Evolutionary conservation across 2,797 vertebrate species (phyloP).

Genomic region (Valencia hispanica): DNA sequence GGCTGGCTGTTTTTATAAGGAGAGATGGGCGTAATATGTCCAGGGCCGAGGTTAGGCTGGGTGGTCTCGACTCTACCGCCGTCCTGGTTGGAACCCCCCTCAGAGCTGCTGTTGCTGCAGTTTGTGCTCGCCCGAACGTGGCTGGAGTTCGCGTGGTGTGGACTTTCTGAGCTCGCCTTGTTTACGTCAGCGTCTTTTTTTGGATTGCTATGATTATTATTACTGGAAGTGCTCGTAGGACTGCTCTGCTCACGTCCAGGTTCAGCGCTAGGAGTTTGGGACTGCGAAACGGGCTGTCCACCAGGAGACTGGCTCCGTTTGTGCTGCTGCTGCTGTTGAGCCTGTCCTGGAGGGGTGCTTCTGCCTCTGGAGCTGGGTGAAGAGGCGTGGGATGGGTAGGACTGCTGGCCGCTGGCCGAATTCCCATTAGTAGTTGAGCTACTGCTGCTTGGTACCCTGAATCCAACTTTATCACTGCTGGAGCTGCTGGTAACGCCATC

Average conservation of each 20-base stretch:
- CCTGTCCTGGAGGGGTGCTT: slow-evolving; percentile 81
- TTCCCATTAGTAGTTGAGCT: slow-evolving; percentile 62
- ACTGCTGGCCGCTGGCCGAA: slow-evolving; percentile 69
- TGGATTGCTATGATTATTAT: slow-evolving; percentile 42
- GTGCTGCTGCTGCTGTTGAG: slow-evolving; percentile 63
- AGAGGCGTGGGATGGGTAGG: slow-evolving; percentile 82
- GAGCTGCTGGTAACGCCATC: slow-evolving; percentile 77
- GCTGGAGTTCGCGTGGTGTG: slow-evolving; percentile 78
- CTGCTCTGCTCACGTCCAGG: slow-evolving; percentile 64
- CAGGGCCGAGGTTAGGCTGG: slow-evolving; percentile 71
- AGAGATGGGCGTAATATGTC: slow-evolving; percentile 92
- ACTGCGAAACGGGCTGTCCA: slow-evolving; percentile 74
- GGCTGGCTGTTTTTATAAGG: slow-evolving; percentile 94
- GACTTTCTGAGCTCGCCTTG: slow-evolving; percentile 68
- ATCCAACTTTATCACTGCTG: slow-evolving; percentile 83
- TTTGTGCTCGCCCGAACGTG: slow-evolving; percentile 77
- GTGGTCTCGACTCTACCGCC: slow-evolving; percentile 83
- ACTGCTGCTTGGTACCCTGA: slow-evolving; percentile 84
- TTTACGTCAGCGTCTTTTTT: slow-evolving; percentile 73
- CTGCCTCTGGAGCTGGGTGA: slow-evolving; percentile 77
- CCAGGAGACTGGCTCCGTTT: slow-evolving; percentile 72
- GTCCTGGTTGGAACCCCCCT: slow-evolving; percentile 79
- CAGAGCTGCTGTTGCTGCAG: slow-evolving; percentile 82
- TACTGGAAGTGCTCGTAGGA: slow-evolving; percentile 62
- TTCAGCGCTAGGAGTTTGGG: slow-evolving; percentile 70